A percentile compares a stretch with the other conserved stretches of the same genome.
phyloP scores from a whole-genome alignment of 2,113 vertebrate species.

The Lamprotornis superbus region DNA sequence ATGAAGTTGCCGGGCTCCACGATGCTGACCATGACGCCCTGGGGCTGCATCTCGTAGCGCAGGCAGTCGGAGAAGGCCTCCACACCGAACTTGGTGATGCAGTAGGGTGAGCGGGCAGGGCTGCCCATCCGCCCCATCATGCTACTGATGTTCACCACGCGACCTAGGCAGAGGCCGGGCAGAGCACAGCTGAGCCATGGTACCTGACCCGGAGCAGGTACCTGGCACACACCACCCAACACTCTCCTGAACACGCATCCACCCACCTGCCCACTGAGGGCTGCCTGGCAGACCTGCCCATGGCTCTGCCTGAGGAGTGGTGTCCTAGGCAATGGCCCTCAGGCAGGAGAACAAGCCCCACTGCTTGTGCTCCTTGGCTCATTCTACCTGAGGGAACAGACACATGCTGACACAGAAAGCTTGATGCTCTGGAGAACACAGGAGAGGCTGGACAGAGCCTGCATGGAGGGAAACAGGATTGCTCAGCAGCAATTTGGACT shows the following conservation, averaged over 20 bases:
- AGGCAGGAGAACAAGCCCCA: neutral
- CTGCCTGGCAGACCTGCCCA: neutral
- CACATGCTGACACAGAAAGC: neutral
- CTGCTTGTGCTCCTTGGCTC: neutral
- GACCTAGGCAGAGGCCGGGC: slow-evolving; percentile 45
- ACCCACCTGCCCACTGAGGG: fast-evolving
- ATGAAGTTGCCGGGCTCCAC: slow-evolving; percentile 83
- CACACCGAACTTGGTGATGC: slow-evolving; percentile 81
- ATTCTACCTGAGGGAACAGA: neutral
- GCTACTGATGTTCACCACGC: slow-evolving; percentile 80
- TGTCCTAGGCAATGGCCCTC: neutral
- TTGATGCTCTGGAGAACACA: neutral
- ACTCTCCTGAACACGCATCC: fast-evolving
- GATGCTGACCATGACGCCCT: slow-evolving; percentile 79
- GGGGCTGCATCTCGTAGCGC: slow-evolving; percentile 77
- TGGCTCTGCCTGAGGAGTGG: neutral
- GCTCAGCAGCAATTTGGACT: neutral
- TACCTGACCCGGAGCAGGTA: neutral
- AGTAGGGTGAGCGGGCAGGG: slow-evolving; percentile 74
- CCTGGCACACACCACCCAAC: neutral
- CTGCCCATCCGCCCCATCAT: slow-evolving; percentile 81
- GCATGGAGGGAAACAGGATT: neutral
- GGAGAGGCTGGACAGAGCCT: neutral
- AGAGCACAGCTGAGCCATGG: neutral
- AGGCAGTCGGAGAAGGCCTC: slow-evolving; percentile 83